Conservation (phyloP, 2,797 vertebrate species). For the Acanthis flammea region DNA sequence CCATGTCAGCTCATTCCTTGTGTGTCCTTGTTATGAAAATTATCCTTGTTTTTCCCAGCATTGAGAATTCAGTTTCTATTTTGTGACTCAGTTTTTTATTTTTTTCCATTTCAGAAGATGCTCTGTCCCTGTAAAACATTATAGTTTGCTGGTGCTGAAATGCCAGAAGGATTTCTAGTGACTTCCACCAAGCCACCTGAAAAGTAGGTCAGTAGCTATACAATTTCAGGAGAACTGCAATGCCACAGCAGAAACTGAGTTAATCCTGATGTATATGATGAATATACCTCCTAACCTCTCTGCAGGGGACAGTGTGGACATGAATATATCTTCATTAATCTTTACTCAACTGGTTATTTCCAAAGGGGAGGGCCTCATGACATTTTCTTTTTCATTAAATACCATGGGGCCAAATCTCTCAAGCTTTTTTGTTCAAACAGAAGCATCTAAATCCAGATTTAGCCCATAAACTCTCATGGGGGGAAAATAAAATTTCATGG, state of each 20-base stretch:
- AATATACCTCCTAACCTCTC: background rate
- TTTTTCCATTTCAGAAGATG: background rate
- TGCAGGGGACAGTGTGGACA: slow-evolving; percentile 14
- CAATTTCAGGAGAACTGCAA: background rate
- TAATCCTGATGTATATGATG: slow-evolving; percentile 14
- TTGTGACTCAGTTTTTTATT: background rate
- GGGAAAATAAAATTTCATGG: background rate
- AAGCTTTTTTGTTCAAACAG: background rate
- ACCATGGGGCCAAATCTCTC: background rate
- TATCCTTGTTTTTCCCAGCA: background rate
- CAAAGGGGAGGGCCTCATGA: background rate
- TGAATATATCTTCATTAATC: slow-evolving; percentile 33
- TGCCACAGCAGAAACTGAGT: background rate
- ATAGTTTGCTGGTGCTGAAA: background rate
- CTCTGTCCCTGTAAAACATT: background rate
- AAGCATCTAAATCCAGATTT: background rate
- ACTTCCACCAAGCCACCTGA: slow-evolving; percentile 37
- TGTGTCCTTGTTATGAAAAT: background rate
- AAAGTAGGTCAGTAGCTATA: slow-evolving; percentile 53
- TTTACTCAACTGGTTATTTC: slow-evolving; percentile 18
- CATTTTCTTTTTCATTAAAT: slow-evolving; percentile 25
- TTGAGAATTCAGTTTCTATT: background rate
- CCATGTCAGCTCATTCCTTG: background rate
- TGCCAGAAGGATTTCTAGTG: background rate
- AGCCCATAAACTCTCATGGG: background rate